Evolutionary conservation across 2,888 invertebrate genomes (phyloP).

Genomic region (Agrotis segetum): DNA sequence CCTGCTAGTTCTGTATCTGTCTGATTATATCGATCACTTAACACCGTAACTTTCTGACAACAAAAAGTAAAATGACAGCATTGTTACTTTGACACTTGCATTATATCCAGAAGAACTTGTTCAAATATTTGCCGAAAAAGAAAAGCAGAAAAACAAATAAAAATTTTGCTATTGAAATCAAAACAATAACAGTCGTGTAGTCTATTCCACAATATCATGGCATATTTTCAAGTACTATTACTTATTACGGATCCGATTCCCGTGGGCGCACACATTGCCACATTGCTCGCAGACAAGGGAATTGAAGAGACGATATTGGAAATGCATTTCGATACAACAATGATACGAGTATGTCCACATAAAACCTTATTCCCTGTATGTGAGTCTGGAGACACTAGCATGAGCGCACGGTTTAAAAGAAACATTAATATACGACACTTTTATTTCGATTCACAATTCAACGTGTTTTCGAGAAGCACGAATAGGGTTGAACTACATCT

Average conservation of each 20-base stretch:
- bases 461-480: too few species aligned
- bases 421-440: too few species aligned
- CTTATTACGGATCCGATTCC: slow-evolving; percentile 42
- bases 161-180: slow-evolving; percentile 4
- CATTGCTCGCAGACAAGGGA: slow-evolving; percentile 56
- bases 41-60: neutral
- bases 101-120: neutral
- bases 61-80: neutral
- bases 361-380: slow-evolving; percentile 42
- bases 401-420: too few species aligned
- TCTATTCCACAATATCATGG: slow-evolving; percentile 20
- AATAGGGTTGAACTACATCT: too few species aligned
- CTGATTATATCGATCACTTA: neutral
- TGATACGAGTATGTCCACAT: slow-evolving; percentile 55
- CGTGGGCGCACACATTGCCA: slow-evolving; percentile 34
- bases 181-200: slow-evolving; percentile 11
- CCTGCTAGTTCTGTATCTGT: neutral
- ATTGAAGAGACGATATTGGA: slow-evolving; percentile 61
- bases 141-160: neutral
- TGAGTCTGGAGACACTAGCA: slow-evolving; percentile 1
- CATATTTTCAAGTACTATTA: slow-evolving; percentile 43
- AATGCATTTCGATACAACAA: slow-evolving; percentile 62
- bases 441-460: too few species aligned
- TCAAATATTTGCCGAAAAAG: neutral
- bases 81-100: neutral